Conservation (phyloP, 1,140 invertebrate species). For the Meloidogyne exigua region DNA sequence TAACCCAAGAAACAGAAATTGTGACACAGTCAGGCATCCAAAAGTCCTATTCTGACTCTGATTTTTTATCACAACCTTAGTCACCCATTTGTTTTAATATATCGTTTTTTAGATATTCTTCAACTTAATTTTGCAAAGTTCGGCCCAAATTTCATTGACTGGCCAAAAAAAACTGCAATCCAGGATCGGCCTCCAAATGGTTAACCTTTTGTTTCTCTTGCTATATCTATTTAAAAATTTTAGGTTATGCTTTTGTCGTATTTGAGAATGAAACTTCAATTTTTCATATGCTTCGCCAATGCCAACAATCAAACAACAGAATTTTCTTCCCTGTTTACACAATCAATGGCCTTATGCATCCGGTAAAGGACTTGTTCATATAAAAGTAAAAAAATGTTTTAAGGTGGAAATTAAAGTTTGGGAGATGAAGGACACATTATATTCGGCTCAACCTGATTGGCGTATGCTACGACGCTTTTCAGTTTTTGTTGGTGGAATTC, state of each 20-base stretch:
- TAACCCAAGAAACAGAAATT: too few species aligned
- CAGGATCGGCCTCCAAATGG: slow-evolving; percentile 25
- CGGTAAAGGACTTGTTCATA: slow-evolving; percentile 15
- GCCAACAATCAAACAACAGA: slow-evolving; percentile 19
- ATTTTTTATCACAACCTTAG: neutral
- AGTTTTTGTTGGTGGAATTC: slow-evolving; percentile 35
- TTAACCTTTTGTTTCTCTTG: slow-evolving; percentile 11
- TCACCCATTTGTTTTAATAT: neutral
- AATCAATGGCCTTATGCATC: neutral
- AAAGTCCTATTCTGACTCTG: too few species aligned
- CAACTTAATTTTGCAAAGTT: slow-evolving; percentile 29
- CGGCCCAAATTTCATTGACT: slow-evolving; percentile 27
- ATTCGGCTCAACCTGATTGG: slow-evolving; percentile 25
- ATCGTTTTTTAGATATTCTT: slow-evolving; percentile 22
- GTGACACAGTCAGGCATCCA: too few species aligned
- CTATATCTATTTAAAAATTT: slow-evolving; percentile 2
- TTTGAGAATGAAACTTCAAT: slow-evolving; percentile 30
- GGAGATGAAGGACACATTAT: slow-evolving; percentile 26
- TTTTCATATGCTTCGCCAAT: slow-evolving; percentile 28
- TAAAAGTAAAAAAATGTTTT: slow-evolving; percentile 10
- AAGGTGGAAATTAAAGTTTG: slow-evolving; percentile 38
- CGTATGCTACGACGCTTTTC: slow-evolving; percentile 26
- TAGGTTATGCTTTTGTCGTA: slow-evolving; percentile 35
- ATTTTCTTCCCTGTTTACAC: slow-evolving; percentile 21
- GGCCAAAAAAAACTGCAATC: slow-evolving; percentile 33